Evolutionary conservation across 2,797 vertebrate species (phyloP), one percentile per base, ranked within the genome.

Genomic region (Xerus rutilus): DNA sequence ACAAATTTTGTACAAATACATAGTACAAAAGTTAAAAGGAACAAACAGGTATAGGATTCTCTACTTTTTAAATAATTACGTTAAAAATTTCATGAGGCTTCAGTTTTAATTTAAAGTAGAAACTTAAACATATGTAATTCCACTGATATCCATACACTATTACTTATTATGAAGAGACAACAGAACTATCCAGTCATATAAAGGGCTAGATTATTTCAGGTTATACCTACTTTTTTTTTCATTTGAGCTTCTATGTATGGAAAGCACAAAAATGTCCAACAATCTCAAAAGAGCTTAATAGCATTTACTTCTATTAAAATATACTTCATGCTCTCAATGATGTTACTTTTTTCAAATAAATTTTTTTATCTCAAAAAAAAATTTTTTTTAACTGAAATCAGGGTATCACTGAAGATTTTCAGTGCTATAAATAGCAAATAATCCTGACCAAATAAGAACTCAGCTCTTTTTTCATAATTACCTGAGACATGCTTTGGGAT

Each of bases 351-450:
- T 89, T 97, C 20, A 59, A 96, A 97, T 84, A 95, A 39, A 39
- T 2, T 39, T 39, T 39, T 39, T 39, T 39, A 39, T 39, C 39
- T 39, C 39, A 39, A 39, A 39, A 39, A 39, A 39, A 39, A 39
- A 39, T 39, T 39, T 39, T 39, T 39, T 39, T 39, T 39, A 39
- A 39, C 59, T 86, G 52, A 95, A 97, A 92, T 96, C 18, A 97
- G 90, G 94, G 52, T 54, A 59, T 86, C 73, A 92, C 73, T 30
- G 96, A 97, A 98, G 96, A 62, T 64, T 96, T 97, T 74, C 82
- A 96, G 85, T 77, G 73, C 32, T 98, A 91, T 35, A 97, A 97
- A 97, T 17, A 67, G 64, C 95, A 95, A 95, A 98, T 98, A 97
- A 85, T 79, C 97, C 73, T 87, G 72, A 84, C 67, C 97, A 89